Evolutionary conservation across 1,140 invertebrate genomes (phyloP).

Genomic region (Elymnias hypermnestra): DNA sequence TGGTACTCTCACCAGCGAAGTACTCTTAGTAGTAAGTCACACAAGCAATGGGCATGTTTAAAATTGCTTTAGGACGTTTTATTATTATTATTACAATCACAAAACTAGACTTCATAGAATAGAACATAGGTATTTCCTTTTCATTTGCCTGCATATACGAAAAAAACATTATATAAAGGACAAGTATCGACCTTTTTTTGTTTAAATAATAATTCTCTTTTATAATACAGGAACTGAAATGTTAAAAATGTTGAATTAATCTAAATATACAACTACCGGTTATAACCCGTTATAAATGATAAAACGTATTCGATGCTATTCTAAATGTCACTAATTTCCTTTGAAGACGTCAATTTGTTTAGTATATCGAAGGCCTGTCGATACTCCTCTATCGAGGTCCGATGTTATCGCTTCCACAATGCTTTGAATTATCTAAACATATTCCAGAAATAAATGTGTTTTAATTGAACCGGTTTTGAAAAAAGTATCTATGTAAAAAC

Average conservation of each 20-base stretch:
- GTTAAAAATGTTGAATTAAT: background rate
- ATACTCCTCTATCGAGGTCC: constrained; percentile 3
- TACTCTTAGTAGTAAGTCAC: too few species aligned
- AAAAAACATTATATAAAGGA: too few species aligned
- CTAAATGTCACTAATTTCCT: constrained; percentile 14
- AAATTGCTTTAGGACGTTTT: too few species aligned
- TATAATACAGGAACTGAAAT: background rate
- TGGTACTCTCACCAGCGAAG: too few species aligned
- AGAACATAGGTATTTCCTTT: too few species aligned
- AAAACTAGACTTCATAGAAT: too few species aligned
- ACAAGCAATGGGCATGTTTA: too few species aligned
- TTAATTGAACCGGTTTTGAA: background rate
- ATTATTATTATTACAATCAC: too few species aligned
- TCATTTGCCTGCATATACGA: too few species aligned
- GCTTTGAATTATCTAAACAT: constrained; percentile 2
- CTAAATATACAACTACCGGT: constrained; percentile 1
- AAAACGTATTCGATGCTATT: constrained; percentile 6
- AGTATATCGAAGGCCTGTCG: constrained; percentile 9
- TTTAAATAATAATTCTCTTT: too few species aligned
- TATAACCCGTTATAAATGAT: constrained; percentile 2
- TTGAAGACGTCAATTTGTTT: constrained; percentile 15
- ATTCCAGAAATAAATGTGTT: constrained; percentile 3
- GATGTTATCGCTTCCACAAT: constrained; percentile 4
- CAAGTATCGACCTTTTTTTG: too few species aligned
- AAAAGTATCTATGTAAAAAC: too few species aligned